Base-by-base conservation (phyloP, 2,113 vertebrate genomes). In the Perca schrenkii region DNA sequence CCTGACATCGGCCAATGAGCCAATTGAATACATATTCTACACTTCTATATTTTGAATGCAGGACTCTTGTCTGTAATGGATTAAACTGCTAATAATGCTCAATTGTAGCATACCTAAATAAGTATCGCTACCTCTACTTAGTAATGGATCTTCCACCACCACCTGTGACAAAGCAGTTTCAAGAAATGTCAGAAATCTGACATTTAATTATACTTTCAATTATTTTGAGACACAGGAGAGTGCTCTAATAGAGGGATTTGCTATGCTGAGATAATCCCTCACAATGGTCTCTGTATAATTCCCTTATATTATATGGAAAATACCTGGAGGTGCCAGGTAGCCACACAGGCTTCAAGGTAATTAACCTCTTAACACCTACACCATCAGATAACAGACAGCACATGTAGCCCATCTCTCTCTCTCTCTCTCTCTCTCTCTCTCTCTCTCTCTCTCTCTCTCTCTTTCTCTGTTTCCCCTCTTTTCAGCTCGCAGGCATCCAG, bases 251-350 rank as follows among this genome's bases (percentile, higher is more conserved):
- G 67, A 70, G 62, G 86, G 69, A 77, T 88, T 86, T 71, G 77
- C 63, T 49, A 66, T 52, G 40, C 69, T 16, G 66, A 86, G 87
- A 86, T 91, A 90, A 88, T 84, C 87, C 75, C 62, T 79, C 73
- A 85, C 89, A 88, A 84, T 88, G 85, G 84, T 78, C 82, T 87
- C 84, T 84, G 86, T 89, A 80, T 88, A 91, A 90, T 86, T 90
- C 90, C 84, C 25, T 67, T 17, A 85, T 85, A 94, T 88, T 94
- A 91, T 92, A 93, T 94, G 92, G 88, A 93, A 93, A 94, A 84
- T 79, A 93, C 83, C 87, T 89, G 54, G 16, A 90, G 90, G 93
- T 93, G 93, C 90, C 94, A 94, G 87, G 89, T 93, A 83, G 74
- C 82, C 74, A 83, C 52, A 85, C 83, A 74, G 90, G 86, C 89